Base-by-base conservation (phyloP, 1,140 invertebrate genomes). In the Pseudomyrmex gracilis region DNA sequence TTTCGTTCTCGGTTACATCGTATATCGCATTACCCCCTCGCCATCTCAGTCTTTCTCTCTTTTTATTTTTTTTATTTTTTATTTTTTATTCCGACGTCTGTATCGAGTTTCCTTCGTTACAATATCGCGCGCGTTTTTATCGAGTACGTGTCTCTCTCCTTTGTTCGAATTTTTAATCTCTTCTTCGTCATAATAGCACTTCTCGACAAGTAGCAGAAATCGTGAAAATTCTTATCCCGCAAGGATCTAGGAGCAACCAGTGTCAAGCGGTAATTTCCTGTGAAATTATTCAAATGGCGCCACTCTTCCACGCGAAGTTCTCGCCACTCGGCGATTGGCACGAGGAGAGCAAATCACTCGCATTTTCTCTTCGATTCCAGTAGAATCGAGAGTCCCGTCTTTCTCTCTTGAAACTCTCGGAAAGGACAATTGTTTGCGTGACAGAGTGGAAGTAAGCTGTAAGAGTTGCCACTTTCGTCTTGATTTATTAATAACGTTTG, bases 231-330 rank as follows among this genome's bases (percentile, higher is more conserved):
- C 47, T 43, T 55, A 20, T 82, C 57, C 53, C 67, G 70, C 47
- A 73, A 86, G 85, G 70, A 73, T 83, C 49, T 73, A 74, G 78
- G 85, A 90, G 89, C 86, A 90, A 90, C 87, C 89, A 85, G 89
- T 90, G 89, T 90, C 88, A 88, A 85, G 66, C 84, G 86, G 63
- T 89, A 90, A 90, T 90, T 89, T 90, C 87, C 89, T 89, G 88
- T 86, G 77, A 90, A 90, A 90, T 90, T 90, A 90, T 90, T 90
- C 89, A 90, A 89, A 89, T 89, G 76, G 76, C 57, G 55, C 83
- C 58, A 20, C 74, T 61, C 53, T 58, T 53, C 76, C n/a, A 85
- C 74, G 63, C 49, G 64, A 74, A 83, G 64, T 87, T 85, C 73
- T 57, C 63, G 63, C 68, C 22, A 71, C 7, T 60, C 68, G 58